A percentile compares a stretch with the other conserved stretches of the same genome.
Conservation (phyloP, 2,888 invertebrate genomes). For the Empis livida region DNA sequence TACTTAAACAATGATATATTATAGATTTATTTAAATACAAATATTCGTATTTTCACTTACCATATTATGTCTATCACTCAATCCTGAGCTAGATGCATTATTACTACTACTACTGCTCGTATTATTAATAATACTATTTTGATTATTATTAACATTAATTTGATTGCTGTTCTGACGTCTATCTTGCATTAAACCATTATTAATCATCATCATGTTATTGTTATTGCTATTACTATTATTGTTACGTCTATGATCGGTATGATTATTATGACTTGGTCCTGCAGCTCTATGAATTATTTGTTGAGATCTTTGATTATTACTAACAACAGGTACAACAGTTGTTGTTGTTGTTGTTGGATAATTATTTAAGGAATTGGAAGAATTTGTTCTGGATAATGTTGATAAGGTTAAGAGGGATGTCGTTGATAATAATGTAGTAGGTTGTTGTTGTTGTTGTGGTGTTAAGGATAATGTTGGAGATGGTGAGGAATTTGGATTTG, state of each 20-base stretch:
- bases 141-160: conserved; percentile 2
- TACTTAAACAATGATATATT: too few relatives aligned
- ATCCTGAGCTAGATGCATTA: conserved; percentile 22
- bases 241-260: conserved; percentile 5
- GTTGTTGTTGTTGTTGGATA: conserved; percentile 1
- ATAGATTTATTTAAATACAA: too few relatives aligned
- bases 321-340: conserved; percentile 3
- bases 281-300: conserved; percentile 20
- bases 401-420: neutral
- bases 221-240: neutral
- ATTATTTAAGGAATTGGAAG: neutral
- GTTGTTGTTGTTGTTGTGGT: neutral
- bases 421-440: neutral
- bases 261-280: conserved; percentile 19
- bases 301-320: conserved; percentile 22
- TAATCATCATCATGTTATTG: neutral
- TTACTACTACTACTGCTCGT: conserved; percentile 14
- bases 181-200: neutral
- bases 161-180: conserved; percentile 9
- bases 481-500: neutral
- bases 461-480: neutral
- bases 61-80: conserved; percentile 24
- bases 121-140: conserved; percentile 8
- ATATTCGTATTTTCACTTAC: conserved; percentile 13
- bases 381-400: neutral